Base-by-base conservation (phyloP, 2,888 invertebrate species). In the Scaeva pyrastri region DNA sequence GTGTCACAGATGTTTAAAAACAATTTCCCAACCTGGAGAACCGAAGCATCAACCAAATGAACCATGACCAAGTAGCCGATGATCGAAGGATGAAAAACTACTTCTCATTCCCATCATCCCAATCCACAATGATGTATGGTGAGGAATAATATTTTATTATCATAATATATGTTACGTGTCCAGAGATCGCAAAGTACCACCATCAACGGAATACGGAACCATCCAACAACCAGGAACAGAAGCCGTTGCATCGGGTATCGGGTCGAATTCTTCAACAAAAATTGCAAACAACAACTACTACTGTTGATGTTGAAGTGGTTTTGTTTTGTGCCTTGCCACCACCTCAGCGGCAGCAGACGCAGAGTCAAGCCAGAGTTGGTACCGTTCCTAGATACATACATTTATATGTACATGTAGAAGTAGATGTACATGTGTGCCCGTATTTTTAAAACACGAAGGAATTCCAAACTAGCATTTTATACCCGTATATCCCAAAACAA, bases 131-230 rank as follows among this genome's bases (percentile, higher is more conserved):
- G 66, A 66, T 48, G 66, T 31, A 48, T 48, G 31, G 31, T 36
- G 31, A 36, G 8, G 66, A 48, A 66, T 66, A 48, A 66, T 60
- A 60, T 66, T 66, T 83, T 78, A 84, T 73, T 64, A 74, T 70
- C 70, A 74, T 79, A 84, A 79, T 74, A 84, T 74, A 71, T 48
- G 66, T 64, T 78, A 84, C 78, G 78, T 84, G 78, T 84, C 62
- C 64, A 50, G 74, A 66, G 48, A 62, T 68, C 70, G 23, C 43
- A 78, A 55, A 84, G 73, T 55, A 50, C 68, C 68, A 77, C 66
- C 66, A 73, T 73, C 73, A 56, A 56, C 66, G 45, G 19, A 50
- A 64, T 43, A 31, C 31, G 31, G 31, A 36, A 12, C 14, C 39
- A 16, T n/a, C 12, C 56, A 48, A 50, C 66, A 70, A 12, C 60